Conservation (phyloP, 2,888 invertebrate genomes). For the Drosophila lacicola region DNA sequence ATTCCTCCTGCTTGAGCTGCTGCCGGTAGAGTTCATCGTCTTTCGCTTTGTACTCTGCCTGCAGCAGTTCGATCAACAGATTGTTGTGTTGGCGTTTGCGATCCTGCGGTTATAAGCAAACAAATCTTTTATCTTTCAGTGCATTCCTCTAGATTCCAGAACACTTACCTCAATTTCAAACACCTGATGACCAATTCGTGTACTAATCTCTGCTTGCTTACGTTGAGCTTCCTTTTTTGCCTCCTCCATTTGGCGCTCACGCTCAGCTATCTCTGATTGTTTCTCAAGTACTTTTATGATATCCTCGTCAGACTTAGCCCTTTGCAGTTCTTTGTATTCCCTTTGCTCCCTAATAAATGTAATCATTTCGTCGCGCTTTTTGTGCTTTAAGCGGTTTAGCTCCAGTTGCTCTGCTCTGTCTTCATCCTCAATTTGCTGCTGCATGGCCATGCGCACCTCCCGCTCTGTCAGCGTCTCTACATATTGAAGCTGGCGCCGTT, state of each 20-base stretch:
- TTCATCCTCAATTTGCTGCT: constrained; percentile 54
- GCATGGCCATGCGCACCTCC: constrained; percentile 39
- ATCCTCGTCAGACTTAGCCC: constrained; percentile 16
- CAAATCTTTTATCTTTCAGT: too few species aligned
- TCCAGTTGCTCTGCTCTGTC: constrained; percentile 42
- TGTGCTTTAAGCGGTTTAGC: constrained; percentile 24
- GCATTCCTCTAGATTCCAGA: background rate
- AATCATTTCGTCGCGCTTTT: constrained; percentile 46
- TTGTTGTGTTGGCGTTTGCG: constrained; percentile 82
- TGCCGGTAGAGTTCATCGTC: constrained; percentile 83
- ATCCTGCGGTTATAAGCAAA: constrained; percentile 45
- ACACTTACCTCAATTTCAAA: constrained; percentile 61
- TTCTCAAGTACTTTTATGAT: constrained; percentile 15
- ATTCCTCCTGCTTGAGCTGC: constrained; percentile 84
- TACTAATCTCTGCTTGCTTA: constrained; percentile 58
- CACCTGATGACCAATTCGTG: constrained; percentile 67
- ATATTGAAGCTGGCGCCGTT: constrained; percentile 35
- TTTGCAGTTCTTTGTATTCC: constrained; percentile 26
- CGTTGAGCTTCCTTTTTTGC: constrained; percentile 29
- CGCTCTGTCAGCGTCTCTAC: constrained; percentile 47
- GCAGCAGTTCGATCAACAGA: constrained; percentile 84
- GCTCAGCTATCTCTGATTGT: constrained; percentile 31
- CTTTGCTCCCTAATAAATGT: constrained; percentile 46
- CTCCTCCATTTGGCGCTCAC: constrained; percentile 12
- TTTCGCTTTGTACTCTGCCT: constrained; percentile 86